Base-by-base conservation (phyloP, 2,113 vertebrate genomes). In the Struthio camelus region DNA sequence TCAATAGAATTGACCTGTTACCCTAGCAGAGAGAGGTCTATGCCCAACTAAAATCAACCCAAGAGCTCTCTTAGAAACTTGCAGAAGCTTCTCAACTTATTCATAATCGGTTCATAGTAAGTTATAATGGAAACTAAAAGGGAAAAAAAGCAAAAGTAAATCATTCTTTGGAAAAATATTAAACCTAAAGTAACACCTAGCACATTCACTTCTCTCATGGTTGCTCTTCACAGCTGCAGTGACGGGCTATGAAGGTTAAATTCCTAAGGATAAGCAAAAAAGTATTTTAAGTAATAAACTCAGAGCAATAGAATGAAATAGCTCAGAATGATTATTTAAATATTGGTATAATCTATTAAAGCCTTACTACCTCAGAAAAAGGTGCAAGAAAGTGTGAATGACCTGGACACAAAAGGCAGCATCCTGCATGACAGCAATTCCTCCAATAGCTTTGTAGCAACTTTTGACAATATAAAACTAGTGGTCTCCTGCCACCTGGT, bases 151-250 rank as follows among this genome's bases (percentile, higher is more conserved):
- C 72, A 40, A 87, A 89, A 80, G 46, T 7, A 59, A 67, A 61
- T 20, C 15, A 6, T 40, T 56, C 13, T 51, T 80, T 46, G 32
- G 46, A 54, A 48, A 14, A 54, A 80, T 62, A 50, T 5, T 11
- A 50, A 59, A 61, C 36, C 53, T 62, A 3, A 64, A 25, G 19
- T 36, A 79, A 50, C 58, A 44, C 0, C 0, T 2, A 65, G 34
- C 23, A 14, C 48, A 59, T 88, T 83, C 34, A 50, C 85, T 80
- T 92, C 18, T 72, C 12, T 86, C 28, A 25, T 16, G 28, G 9
- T 10, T 44, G 76, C n/a, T 50, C 53, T 86, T 70, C 73, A 42
- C 32, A 93, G 53, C 36, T 64, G 69, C 79, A 85, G 53, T 4
- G 3, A 24, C 8, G 14, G 66, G 40, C 65, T 82, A 32, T 11